Evolutionary conservation across 2,888 invertebrate genomes (phyloP).

Genomic region (Scotopteryx bipunctaria): DNA sequence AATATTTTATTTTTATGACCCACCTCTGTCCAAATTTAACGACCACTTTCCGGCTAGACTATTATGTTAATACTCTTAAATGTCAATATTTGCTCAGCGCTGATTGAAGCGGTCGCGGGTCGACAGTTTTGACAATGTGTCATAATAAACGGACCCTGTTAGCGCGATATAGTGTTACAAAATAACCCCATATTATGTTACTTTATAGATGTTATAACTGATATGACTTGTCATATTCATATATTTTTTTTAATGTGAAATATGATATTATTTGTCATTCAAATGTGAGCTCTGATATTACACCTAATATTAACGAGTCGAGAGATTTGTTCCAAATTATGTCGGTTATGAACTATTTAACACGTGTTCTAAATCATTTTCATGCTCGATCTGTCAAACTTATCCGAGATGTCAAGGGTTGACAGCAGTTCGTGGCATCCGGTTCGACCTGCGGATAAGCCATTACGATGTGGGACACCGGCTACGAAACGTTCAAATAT

Average conservation of each 20-base stretch:
- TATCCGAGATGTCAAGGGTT: constrained; percentile 77
- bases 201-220: constrained; percentile 44
- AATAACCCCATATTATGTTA: constrained; percentile 52
- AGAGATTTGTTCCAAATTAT: constrained; percentile 37
- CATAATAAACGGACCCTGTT: constrained; percentile 53
- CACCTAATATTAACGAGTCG: constrained; percentile 28
- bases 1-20: constrained; percentile 76
- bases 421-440: constrained; percentile 77
- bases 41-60: constrained; percentile 70
- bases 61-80: constrained; percentile 63
- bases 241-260: constrained; percentile 48
- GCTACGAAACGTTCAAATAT: constrained; percentile 40
- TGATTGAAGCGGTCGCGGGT: constrained; percentile 61
- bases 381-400: constrained; percentile 74
- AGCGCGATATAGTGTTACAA: constrained; percentile 57
- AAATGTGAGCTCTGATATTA: constrained; percentile 41
- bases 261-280: constrained; percentile 48
- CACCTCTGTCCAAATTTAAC: constrained; percentile 66
- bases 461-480: constrained; percentile 50
- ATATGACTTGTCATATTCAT: constrained; percentile 43
- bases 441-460: constrained; percentile 66
- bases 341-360: constrained; percentile 48
- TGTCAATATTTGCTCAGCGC: constrained; percentile 66
- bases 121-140: constrained; percentile 57
- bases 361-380: constrained; percentile 65